These are phyloP conservation scores for Myiotriccus ornatus DNA, from an alignment of 2,797 vertebrate genomes.

Conservation along the genomic window DNA sequence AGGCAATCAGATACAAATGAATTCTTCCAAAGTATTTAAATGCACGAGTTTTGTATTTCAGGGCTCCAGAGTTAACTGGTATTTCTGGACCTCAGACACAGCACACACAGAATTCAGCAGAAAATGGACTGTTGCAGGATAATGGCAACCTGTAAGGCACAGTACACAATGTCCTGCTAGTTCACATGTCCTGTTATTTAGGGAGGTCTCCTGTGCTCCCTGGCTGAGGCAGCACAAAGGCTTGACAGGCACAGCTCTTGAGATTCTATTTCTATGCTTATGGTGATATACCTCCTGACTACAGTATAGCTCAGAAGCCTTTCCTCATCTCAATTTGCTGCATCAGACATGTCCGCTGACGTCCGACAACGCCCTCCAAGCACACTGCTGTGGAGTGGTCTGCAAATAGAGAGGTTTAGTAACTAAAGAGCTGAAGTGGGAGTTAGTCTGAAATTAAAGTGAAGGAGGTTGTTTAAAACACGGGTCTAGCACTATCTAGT, in stretches of 20 bases:
- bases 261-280: background rate
- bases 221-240: background rate
- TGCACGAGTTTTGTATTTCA: background rate
- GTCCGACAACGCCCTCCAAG: conserved; percentile 14
- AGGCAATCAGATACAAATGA: background rate
- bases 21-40: background rate
- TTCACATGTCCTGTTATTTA: background rate
- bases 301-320: background rate
- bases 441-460: background rate
- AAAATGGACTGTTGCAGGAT: background rate
- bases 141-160: background rate
- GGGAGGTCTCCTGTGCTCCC: background rate
- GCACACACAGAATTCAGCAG: background rate
- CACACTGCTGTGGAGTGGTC: conserved; percentile 11
- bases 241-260: background rate
- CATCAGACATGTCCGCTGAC: background rate
- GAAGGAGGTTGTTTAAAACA: conserved; percentile 10
- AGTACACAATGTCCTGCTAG: background rate
- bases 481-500: conserved; percentile 49
- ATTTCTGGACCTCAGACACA: background rate
- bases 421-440: background rate
- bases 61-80: background rate
- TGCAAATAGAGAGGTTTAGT: conserved; percentile 30
- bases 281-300: conserved; percentile 12
- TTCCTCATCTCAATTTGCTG: conserved; percentile 15